These are phyloP conservation scores for Sebastes glaucus DNA, from an alignment of 2,797 vertebrate genomes.

Conservation along the genomic window DNA sequence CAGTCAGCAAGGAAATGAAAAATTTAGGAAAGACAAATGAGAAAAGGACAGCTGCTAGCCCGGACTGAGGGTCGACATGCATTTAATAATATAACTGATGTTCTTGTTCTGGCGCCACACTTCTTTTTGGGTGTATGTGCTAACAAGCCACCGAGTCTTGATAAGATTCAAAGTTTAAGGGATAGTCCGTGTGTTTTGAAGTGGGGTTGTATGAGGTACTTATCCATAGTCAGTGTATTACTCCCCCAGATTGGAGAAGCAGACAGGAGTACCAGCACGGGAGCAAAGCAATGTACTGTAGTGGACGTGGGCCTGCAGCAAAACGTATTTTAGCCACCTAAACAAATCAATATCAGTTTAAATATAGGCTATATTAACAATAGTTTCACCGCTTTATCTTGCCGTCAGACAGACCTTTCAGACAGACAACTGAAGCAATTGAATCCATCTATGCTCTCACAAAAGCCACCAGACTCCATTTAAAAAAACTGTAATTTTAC, in stretches of 20 bases:
- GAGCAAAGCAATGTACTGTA: neutral
- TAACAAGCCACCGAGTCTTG: fast-evolving
- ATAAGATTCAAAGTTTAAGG: neutral
- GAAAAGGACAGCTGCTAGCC: neutral
- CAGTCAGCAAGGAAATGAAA: conserved; percentile 11
- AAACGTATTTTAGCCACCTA: neutral
- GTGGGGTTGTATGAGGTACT: neutral
- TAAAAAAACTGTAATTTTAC: neutral
- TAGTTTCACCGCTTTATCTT: neutral
- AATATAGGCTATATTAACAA: fast-evolving
- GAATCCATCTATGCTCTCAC: neutral
- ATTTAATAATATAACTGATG: neutral
- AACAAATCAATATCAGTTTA: neutral
- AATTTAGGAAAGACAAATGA: conserved; percentile 15
- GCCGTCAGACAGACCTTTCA: neutral
- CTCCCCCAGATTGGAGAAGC: fast-evolving
- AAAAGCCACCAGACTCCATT: neutral
- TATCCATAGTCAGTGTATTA: neutral
- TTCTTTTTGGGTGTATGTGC: neutral
- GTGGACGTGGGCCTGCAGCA: neutral
- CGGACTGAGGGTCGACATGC: neutral
- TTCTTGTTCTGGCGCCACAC: neutral
- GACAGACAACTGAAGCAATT: fast-evolving
- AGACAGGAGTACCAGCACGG: too few relatives aligned
- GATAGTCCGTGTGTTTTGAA: neutral